A percentile compares a stretch with the other conserved stretches of the same genome.
Conservation (phyloP, 2,888 invertebrate genomes). For the Byasa hedistus region DNA sequence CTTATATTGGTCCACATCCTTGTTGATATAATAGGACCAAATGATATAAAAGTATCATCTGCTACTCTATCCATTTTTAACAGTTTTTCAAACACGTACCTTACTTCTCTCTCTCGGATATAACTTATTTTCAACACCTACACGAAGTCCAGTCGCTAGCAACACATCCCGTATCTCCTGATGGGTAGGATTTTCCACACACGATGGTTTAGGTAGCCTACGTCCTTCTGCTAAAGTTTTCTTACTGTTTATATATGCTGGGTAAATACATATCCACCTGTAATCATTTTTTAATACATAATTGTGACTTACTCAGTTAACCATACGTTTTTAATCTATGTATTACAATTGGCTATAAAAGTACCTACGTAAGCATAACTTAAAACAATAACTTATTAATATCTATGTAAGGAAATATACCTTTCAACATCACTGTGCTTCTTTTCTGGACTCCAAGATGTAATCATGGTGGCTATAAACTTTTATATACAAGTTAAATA, state of each 20-base stretch:
- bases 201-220: conserved; percentile 88
- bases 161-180: conserved; percentile 97
- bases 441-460: conserved; percentile 86
- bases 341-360: no score
- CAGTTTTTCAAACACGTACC: conserved; percentile 47
- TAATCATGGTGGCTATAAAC: conserved; percentile 74
- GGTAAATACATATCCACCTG: conserved; percentile 98
- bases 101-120: conserved; percentile 95
- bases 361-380: no score
- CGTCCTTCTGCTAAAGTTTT: conserved; percentile 95
- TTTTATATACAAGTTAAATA: background rate
- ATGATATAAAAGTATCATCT: no score
- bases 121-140: conserved; percentile 95
- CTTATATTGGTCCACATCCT: no score
- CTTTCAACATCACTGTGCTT: conserved; percentile 85
- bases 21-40: no score
- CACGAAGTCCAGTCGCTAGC: conserved; percentile 88
- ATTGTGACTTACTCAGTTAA: no score
- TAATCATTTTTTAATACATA: conserved; percentile 9
- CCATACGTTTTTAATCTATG: no score
- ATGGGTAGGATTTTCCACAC: conserved; percentile 96
- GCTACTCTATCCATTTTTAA: no score
- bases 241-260: conserved; percentile 96
- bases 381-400: no score
- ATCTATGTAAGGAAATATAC: conserved; percentile 38